These are phyloP conservation scores for Ctenodactylus gundi DNA, from an alignment of 2,113 vertebrate species.

Conservation along the genomic window DNA sequence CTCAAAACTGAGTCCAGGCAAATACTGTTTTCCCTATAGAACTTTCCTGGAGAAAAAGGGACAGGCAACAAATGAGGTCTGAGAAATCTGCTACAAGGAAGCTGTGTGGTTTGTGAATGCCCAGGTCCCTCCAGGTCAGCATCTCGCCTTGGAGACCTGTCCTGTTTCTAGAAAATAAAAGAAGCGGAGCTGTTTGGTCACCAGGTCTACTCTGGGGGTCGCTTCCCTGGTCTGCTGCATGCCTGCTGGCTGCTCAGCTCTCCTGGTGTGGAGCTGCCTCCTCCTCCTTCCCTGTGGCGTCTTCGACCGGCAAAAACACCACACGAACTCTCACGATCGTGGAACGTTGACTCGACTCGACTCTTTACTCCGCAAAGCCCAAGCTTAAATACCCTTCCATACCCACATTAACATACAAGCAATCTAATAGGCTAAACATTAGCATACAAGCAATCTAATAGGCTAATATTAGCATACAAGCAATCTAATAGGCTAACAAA, in stretches of 20 bases:
- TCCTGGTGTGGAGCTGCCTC: conserved; percentile 66
- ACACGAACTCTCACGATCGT: too few relatives aligned
- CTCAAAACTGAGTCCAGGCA: conserved; percentile 11
- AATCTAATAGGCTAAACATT: too few relatives aligned
- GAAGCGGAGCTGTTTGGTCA: background rate
- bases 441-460: too few relatives aligned
- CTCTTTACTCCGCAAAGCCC: too few relatives aligned
- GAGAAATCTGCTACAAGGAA: too few relatives aligned
- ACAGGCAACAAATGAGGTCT: background rate
- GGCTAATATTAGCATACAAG: too few relatives aligned
- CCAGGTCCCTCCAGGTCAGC: background rate
- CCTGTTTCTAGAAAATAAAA: background rate
- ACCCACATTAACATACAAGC: too few relatives aligned
- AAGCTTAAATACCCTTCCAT: too few relatives aligned
- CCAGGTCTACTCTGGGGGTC: background rate
- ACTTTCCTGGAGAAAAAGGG: conserved; percentile 53
- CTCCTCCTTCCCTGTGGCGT: too few relatives aligned
- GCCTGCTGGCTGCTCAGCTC: conserved; percentile 72
- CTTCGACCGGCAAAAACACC: too few relatives aligned
- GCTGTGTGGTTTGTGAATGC: background rate
- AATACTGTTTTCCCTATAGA: conserved; percentile 10
- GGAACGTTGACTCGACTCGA: too few relatives aligned
- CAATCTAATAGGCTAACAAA: too few relatives aligned
- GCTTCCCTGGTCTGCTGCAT: background rate
- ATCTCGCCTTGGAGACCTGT: background rate